Conservation (phyloP, 2,113 vertebrate species). For the Promerops cafer region DNA sequence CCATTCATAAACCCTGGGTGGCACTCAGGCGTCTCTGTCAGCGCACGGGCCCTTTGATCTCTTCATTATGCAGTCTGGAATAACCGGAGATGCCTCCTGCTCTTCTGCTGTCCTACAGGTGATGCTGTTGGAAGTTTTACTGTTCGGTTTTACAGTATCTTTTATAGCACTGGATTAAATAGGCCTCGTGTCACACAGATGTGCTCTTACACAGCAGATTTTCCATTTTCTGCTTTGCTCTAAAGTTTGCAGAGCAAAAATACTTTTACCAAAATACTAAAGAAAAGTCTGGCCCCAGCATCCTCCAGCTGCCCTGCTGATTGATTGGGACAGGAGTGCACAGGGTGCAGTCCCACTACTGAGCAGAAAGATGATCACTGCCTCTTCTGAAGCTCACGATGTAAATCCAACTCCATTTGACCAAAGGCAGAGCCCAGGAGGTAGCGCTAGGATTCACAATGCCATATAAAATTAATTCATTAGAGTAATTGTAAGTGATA, state of each 20-base stretch:
- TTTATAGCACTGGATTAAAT: not conserved
- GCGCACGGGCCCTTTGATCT: fast-evolving
- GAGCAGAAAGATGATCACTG: not conserved
- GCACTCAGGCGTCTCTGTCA: not conserved
- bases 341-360: not conserved
- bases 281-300: not conserved
- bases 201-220: not conserved
- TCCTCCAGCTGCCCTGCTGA: not conserved
- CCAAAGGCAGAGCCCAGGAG: not conserved
- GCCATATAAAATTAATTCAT: not conserved
- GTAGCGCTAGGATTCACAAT: not conserved
- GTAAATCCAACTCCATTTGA: not conserved
- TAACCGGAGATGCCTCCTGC: not conserved
- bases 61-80: not conserved
- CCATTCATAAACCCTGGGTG: fast-evolving
- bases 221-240: not conserved
- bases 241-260: not conserved
- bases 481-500: not conserved
- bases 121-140: not conserved
- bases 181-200: not conserved
- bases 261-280: not conserved
- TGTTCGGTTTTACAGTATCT: not conserved
- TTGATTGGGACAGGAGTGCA: fast-evolving
- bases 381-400: fast-evolving
- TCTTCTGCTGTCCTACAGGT: not conserved